Evolutionary conservation across 2,888 invertebrate genomes (phyloP).

Genomic region (Lottia scabra): DNA sequence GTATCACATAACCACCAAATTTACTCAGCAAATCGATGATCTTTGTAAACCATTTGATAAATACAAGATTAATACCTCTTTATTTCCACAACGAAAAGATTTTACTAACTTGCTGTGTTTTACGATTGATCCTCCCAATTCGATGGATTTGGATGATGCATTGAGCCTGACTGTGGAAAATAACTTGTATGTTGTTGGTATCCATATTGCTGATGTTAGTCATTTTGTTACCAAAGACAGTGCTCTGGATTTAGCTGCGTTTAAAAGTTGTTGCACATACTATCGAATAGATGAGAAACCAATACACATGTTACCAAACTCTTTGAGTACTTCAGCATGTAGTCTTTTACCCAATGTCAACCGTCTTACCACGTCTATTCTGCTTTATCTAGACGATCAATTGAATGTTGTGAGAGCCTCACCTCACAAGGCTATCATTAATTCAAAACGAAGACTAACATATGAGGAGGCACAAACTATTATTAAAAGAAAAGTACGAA

Average conservation of each 20-base stretch:
- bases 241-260: conserved; percentile 51
- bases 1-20: conserved; percentile 43
- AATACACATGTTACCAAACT: conserved; percentile 49
- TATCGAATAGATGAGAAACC: conserved; percentile 42
- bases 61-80: background rate
- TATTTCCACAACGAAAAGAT: conserved; percentile 34
- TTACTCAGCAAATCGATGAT: conserved; percentile 30
- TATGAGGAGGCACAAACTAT: conserved; percentile 51
- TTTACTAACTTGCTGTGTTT: conserved; percentile 48
- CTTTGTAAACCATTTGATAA: background rate
- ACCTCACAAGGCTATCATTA: conserved; percentile 46
- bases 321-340: conserved; percentile 46
- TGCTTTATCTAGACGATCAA: conserved; percentile 45
- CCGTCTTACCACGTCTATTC: conserved; percentile 51
- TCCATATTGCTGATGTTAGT: conserved; percentile 59
- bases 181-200: conserved; percentile 48
- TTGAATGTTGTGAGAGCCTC: conserved; percentile 45
- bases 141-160: conserved; percentile 45
- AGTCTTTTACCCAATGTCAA: conserved; percentile 48
- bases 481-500: conserved; percentile 41
- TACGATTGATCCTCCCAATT: conserved; percentile 37
- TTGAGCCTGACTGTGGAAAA: conserved; percentile 51
- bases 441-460: conserved; percentile 49
- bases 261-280: conserved; percentile 42
- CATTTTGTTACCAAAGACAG: conserved; percentile 49